Evolutionary conservation across 2,797 vertebrate genomes (phyloP), one percentile per base, ranked within the genome.

Genomic region (Potorous gilbertii): DNA sequence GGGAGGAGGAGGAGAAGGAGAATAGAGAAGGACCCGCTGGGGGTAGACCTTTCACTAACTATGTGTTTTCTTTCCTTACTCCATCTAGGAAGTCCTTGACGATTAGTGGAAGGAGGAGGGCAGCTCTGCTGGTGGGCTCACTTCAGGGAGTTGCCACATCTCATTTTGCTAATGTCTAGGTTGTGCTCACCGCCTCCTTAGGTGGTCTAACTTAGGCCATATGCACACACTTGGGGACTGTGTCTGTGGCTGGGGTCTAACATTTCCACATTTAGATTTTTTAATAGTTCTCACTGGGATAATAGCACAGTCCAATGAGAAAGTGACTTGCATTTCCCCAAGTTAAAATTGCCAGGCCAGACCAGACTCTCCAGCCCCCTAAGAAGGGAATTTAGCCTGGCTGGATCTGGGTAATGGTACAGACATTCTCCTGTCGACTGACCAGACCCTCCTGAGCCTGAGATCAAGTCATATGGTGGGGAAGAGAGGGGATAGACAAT

Each of bases 161-260:
- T 97, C 95, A 95, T 98, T 98, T 95, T 94, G 92, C 95, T 97
- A 97, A 97, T 96, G 96, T 93, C 95, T 97, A 96, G 95, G 94
- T 96, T 98, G 98, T 96, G 66, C 93, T 97, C 54, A 90, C 95
- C 16, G 29, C 95, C 97, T 96, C 96, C 97, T 93, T 98, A 97
- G 97, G 98, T 98, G 98, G 98, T 98, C 98, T 98, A 98, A 98
- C 98, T 97, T 97, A 97, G 96, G 97, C 98, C 98, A 98, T 95
- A 98, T 97, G 97, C 66, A 0, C 55, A 91, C 93, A 94, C 96
- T 97, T 97, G 94, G 96, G 98, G 98, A 97, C 3, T 74, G 29
- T 96, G 97, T 96, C 97, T 59, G 0, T 56, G 93, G 96, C 87
- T 93, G n/a, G 98, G 94, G 90, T 94, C 97, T 97, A 97, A 97